phyloP scores from a whole-genome alignment of 2,888 invertebrate genomes.

The Chorisops tibialis region DNA sequence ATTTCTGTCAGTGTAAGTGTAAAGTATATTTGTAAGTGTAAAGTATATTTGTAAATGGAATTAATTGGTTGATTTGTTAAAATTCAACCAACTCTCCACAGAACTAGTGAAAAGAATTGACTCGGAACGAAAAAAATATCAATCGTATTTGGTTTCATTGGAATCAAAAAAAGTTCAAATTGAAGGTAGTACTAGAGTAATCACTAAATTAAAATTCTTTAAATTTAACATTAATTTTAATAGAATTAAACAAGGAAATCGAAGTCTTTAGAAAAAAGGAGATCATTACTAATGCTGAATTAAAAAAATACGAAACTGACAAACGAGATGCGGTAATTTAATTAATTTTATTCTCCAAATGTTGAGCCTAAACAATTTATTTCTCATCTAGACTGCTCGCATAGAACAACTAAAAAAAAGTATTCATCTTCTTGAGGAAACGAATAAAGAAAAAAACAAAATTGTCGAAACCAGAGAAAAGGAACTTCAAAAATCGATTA shows the following conservation, averaged over 20 bases:
- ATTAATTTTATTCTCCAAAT: too few relatives aligned
- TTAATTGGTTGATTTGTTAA: too few relatives aligned
- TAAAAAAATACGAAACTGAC: constrained; percentile 42
- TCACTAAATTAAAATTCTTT: background rate
- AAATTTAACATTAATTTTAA: constrained; percentile 13
- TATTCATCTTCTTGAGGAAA: constrained; percentile 45
- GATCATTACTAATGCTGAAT: constrained; percentile 28
- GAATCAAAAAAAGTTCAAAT: constrained; percentile 45
- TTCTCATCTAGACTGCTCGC: constrained; percentile 9
- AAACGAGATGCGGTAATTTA: constrained; percentile 25
- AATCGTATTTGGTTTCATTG: constrained; percentile 38
- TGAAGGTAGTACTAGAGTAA: constrained; percentile 38
- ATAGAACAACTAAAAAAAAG: constrained; percentile 43
- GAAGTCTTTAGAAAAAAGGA: constrained; percentile 40
- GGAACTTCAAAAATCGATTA: constrained; percentile 45
- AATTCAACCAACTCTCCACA: too few relatives aligned
- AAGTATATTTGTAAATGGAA: too few relatives aligned
- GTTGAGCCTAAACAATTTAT: background rate
- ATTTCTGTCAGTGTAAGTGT: too few relatives aligned
- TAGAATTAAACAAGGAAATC: constrained; percentile 42
- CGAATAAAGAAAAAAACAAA: constrained; percentile 45
- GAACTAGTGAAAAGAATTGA: constrained; percentile 12
- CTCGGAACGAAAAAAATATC: constrained; percentile 40
- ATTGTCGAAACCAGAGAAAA: constrained; percentile 45
- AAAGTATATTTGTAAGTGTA: too few relatives aligned